These are phyloP conservation scores for Baryphthengus martii DNA, from an alignment of 2,113 vertebrate species.

Conservation along the genomic window DNA sequence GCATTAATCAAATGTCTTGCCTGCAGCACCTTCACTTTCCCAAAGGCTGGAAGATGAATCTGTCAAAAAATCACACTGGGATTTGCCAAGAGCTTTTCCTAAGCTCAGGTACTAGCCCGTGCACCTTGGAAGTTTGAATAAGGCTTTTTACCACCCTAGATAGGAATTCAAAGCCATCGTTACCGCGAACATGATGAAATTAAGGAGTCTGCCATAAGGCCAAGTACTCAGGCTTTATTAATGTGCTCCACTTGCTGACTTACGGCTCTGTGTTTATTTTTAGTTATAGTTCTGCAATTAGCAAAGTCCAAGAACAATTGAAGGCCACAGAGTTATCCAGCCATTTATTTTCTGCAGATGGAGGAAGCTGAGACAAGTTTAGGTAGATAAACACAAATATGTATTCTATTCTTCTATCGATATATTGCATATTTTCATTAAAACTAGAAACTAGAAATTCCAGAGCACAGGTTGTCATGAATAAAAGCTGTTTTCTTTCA, in stretches of 20 bases:
- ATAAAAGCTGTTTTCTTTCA: background rate
- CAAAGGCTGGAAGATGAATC: constrained; percentile 80
- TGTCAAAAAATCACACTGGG: constrained; percentile 79
- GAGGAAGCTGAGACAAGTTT: background rate
- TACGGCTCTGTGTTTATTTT: constrained; percentile 59
- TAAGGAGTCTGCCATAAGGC: constrained; percentile 31
- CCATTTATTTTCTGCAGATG: background rate
- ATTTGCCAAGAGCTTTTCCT: constrained; percentile 78
- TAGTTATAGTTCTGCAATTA: constrained; percentile 61
- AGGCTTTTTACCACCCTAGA: constrained; percentile 70
- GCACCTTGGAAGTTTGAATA: constrained; percentile 73
- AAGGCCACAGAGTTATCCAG: constrained; percentile 34
- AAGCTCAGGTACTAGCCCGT: constrained; percentile 66
- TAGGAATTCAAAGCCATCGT: constrained; percentile 42
- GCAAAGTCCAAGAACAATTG: constrained; percentile 42
- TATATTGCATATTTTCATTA: background rate
- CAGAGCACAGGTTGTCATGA: background rate
- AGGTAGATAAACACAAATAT: background rate
- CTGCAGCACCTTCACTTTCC: constrained; percentile 79
- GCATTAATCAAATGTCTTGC: constrained; percentile 86
- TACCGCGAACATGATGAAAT: constrained; percentile 39
- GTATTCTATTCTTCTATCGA: background rate
- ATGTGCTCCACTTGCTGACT: constrained; percentile 62
- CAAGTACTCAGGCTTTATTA: constrained; percentile 61
- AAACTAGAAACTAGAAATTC: background rate